Base-by-base conservation (phyloP, 2,797 vertebrate genomes). In the Okamejei kenojei region DNA sequence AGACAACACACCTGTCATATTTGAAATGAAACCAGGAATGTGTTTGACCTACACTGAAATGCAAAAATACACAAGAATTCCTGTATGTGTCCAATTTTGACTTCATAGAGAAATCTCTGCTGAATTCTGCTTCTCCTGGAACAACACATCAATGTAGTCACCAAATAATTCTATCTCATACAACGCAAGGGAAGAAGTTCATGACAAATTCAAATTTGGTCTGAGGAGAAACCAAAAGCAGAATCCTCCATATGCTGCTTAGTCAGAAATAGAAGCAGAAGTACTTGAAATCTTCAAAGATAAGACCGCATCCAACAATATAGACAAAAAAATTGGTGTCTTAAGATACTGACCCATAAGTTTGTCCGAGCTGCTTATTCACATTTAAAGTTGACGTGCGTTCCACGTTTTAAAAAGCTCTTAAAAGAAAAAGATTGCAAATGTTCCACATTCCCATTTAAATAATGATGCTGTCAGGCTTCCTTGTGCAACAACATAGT, bases 31-130 rank as follows among this genome's bases (percentile, higher is more conserved):
- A 35, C 29, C 61, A 88, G 9, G n/a, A 65, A 88, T 2, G n/a
- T 63, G 29, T 84, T 54, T 88, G 61, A 65, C n/a, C 61, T 35
- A 65, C 63, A 63, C 61, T 19, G n/a, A 35, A 88, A 6, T 88
- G 15, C 61, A 88, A 88, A 88, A n/a, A n/a, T 88, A 88, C 17
- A 61, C 84, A 88, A 65, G 84, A 88, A 88, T 19, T 65, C 84
- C 19, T 10, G 13, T n/a, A 19, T 19, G 15, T 32, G 13, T 88
- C 58, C 82, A 65, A 29, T 88, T 65, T 17, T 7, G 65, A 7
- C 58, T 19, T 88, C 17, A 32, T n/a, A 35, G 84, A n/a, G 61
- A 88, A 63, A 32, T 88, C 65, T 88, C 61, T 88, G 19, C 84
- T 65, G 61, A 65, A 35, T 21, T n/a, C 61, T 65, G 61, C n/a